Percentiles rank a stretch among this genome's conserved stretches.
phyloP scores from a whole-genome alignment of 2,797 vertebrate species.

The Enteromius argenteus region DNA sequence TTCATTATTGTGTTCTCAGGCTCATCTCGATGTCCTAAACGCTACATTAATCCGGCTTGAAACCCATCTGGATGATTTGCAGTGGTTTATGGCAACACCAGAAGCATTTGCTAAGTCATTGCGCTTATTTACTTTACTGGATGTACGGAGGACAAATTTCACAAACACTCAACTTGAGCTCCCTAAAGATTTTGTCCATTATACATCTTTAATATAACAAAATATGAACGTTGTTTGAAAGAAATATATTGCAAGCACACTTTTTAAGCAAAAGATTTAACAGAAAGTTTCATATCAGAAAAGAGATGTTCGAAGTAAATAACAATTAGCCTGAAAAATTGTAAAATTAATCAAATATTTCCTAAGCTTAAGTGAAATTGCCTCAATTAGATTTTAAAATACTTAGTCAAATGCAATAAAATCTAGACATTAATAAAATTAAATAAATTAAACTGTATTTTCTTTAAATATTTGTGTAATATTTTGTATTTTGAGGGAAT shows the following conservation, averaged over 20 bases:
- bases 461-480: background rate
- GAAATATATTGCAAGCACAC: background rate
- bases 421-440: background rate
- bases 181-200: background rate
- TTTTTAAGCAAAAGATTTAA: background rate
- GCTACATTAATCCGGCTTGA: constrained; percentile 40
- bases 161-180: background rate
- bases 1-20: constrained; percentile 11
- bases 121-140: constrained; percentile 3
- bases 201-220: background rate
- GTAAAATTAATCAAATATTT: background rate
- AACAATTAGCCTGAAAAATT: no score
- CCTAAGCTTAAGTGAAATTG: background rate
- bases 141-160: background rate
- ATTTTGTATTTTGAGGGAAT: background rate
- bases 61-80: constrained; percentile 40
- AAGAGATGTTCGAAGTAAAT: no score
- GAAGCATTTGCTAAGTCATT: constrained; percentile 2
- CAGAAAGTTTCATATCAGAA: background rate
- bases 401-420: background rate
- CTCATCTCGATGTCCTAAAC: constrained; percentile 29
- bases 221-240: background rate
- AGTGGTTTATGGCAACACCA: constrained; percentile 35
- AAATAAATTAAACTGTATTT: background rate
- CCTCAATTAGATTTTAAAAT: background rate